Base-by-base conservation (phyloP, 2,113 vertebrate species). In the Saccopteryx bilineata region DNA sequence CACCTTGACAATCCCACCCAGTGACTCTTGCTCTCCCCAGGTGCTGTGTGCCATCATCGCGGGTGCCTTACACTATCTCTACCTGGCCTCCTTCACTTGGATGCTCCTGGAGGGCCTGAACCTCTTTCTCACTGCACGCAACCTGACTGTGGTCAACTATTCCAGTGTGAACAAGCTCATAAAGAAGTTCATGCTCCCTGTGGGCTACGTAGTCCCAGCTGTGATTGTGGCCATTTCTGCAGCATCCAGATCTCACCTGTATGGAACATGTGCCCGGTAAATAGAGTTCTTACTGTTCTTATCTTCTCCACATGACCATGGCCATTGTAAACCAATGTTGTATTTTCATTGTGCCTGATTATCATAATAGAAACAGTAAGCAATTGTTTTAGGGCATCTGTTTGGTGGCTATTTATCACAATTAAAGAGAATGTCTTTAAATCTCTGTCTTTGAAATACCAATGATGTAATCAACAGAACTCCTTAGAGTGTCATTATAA, bases 141-240 rank as follows among this genome's bases (percentile, higher is more conserved):
- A 39, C 39, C 39, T 39, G 39, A 39, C 39, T 39, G 39, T 39
- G 39, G 39, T 39, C 39, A 39, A 39, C 39, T 97, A 97, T 58
- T 46, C 88, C 7, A 88, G 65, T 7, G 28, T 74, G 17, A 93
- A 50, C 69, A 92, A 75, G 9, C 26, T 58, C 63, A 28, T 86
- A 54, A 87, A 71, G 81, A 76, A 58, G 75, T 39, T 54, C 46
- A 87, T 80, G 24, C 90, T 91, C n/a, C 8, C 96, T 26, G 39
- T 87, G 85, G 96, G 97, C 60, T 52, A 82, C 0, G 39, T 60
- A 31, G 60, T 68, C 63, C 63, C 48, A 0, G 63, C 81, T 33
- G 33, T 97, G 78, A 96, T 98, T 3, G 94, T 97, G 58, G 65
- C 39, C n/a, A 82, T 97, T 33, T 96, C 97, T 81, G 97, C 95